Percentiles rank a stretch among this genome's conserved stretches.
These are phyloP conservation scores for Scomber japonicus DNA, from an alignment of 2,113 vertebrate genomes.

Conservation along the genomic window DNA sequence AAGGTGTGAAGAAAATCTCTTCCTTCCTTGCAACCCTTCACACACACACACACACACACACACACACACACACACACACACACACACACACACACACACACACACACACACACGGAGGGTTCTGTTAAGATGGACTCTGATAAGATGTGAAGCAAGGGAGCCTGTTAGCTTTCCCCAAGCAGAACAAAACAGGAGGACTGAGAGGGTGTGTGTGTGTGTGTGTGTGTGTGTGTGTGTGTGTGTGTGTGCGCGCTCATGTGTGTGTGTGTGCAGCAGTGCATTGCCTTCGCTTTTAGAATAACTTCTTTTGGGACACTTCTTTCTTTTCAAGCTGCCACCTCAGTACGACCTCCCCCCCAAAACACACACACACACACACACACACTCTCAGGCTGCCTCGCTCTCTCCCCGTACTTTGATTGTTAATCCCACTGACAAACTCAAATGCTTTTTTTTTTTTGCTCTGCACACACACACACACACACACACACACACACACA, in stretches of 20 bases:
- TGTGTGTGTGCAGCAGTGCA: constrained; percentile 25
- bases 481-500: no score
- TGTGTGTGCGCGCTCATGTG: no score
- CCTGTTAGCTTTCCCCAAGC: constrained; percentile 35
- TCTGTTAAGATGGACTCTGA: constrained; percentile 42
- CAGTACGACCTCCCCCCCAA: constrained; percentile 15
- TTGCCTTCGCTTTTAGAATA: constrained; percentile 28
- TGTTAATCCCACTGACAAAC: constrained; percentile 46
- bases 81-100: not conserved
- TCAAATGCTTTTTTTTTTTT: constrained; percentile 17
- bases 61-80: constrained; percentile 24
- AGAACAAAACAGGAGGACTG: constrained; percentile 10
- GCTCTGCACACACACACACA: constrained; percentile 2
- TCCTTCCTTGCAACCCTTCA: constrained; percentile 40
- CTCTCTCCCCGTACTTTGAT: constrained; percentile 11
- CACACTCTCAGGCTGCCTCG: not conserved
- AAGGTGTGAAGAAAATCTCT: constrained; percentile 62
- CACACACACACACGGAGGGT: no score
- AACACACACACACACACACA: constrained; percentile 14
- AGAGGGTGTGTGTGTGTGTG: no score
- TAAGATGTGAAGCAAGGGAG: constrained; percentile 49
- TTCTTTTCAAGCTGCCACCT: constrained; percentile 33
- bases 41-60: constrained; percentile 27
- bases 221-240: no score
- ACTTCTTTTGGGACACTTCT: constrained; percentile 21